Conservation (phyloP, 2,888 invertebrate species). For the Nipponacmea schrenckii region DNA sequence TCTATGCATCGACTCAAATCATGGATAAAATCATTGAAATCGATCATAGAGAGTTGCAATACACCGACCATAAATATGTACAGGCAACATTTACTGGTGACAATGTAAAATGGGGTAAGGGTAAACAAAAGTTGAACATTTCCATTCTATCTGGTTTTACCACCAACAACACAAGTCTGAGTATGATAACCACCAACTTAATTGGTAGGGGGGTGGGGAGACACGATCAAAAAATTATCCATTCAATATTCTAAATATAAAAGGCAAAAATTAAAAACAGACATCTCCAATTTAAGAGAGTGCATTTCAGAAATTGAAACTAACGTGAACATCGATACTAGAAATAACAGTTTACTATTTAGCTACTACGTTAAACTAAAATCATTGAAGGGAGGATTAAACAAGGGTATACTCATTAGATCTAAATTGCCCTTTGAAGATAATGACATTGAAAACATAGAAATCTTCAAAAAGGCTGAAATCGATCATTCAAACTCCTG, state of each 20-base stretch:
- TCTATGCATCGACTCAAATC: not conserved
- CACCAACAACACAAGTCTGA: not conserved
- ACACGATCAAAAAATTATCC: not conserved
- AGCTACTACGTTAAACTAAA: no score
- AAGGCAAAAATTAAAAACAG: not conserved
- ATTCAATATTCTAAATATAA: not conserved
- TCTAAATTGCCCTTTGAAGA: no score
- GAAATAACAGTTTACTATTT: no score
- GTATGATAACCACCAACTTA: not conserved
- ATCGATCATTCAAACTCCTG: no score
- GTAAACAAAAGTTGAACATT: not conserved
- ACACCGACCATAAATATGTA: not conserved
- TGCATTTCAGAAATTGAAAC: not conserved
- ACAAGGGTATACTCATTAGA: no score
- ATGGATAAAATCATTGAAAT: not conserved
- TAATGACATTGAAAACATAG: no score
- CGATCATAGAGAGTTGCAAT: not conserved
- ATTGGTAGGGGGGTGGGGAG: not conserved
- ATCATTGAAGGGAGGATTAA: no score
- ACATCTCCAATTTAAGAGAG: not conserved
- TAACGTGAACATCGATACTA: not conserved
- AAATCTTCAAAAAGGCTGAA: no score
- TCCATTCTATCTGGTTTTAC: not conserved
- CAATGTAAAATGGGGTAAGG: not conserved
- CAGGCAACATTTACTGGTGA: not conserved